Percentiles rank a stretch among this genome's conserved stretches.
Conservation (phyloP, 2,888 invertebrate genomes). For the Masnerella sp. region DNA sequence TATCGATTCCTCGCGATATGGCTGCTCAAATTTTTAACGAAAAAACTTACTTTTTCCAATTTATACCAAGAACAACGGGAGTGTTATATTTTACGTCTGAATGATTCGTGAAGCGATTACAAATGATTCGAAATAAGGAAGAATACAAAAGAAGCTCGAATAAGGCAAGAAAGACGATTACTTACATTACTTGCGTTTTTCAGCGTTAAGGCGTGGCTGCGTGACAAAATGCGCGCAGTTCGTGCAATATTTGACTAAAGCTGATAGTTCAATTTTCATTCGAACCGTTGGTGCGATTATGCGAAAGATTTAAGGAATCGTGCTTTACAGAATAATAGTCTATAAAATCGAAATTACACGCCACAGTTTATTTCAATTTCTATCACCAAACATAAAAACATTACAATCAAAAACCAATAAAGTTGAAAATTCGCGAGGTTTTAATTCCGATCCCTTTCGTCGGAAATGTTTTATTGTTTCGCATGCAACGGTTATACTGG, state of each 20-base stretch:
- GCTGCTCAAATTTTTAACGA: too few species aligned
- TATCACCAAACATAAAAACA: too few species aligned
- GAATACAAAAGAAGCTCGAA: neutral
- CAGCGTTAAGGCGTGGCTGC: conserved; percentile 10
- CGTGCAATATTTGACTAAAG: conserved; percentile 1
- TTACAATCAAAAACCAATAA: too few species aligned
- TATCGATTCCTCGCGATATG: too few species aligned
- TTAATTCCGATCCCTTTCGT: too few species aligned
- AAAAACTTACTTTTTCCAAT: too few species aligned
- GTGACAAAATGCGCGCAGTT: conserved; percentile 6
- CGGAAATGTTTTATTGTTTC: too few species aligned
- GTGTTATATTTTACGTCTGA: neutral
- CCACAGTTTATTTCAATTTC: neutral
- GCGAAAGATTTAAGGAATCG: too few species aligned
- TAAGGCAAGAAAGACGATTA: neutral
- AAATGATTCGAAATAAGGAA: neutral
- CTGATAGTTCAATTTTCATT: conserved; percentile 1
- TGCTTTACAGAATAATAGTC: neutral
- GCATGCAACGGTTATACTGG: too few species aligned
- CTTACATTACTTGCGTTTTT: conserved; percentile 12
- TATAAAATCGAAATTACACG: neutral
- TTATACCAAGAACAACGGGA: too few species aligned
- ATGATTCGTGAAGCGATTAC: neutral
- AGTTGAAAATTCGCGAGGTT: too few species aligned
- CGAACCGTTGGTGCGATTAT: neutral